phyloP scores from a whole-genome alignment of 2,888 invertebrate genomes.

The Lasioglossum lativentre region DNA sequence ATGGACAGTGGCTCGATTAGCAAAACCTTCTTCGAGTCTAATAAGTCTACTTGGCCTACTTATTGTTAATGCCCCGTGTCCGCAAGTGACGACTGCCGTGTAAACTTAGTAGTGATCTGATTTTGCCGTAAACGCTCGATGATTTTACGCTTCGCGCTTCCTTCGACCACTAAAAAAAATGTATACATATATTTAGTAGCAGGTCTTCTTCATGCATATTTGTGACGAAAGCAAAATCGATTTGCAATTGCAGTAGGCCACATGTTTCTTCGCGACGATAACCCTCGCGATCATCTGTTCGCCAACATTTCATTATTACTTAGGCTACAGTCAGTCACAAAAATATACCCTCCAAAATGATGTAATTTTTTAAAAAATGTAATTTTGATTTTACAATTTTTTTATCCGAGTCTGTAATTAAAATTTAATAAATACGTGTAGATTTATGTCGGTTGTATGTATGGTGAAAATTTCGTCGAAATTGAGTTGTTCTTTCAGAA shows the following conservation, averaged over 20 bases:
- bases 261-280: not conserved
- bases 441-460: too few species aligned
- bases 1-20: conserved; percentile 66
- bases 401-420: too few species aligned
- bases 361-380: too few species aligned
- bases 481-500: too few species aligned
- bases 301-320: not conserved
- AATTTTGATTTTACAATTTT: too few species aligned
- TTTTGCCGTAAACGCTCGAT: conserved; percentile 41
- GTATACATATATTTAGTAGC: not conserved
- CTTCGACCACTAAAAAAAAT: not conserved
- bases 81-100: conserved; percentile 54
- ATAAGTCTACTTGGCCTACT: conserved; percentile 71
- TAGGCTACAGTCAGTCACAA: too few species aligned
- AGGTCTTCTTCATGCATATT: not conserved
- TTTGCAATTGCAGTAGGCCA: not conserved
- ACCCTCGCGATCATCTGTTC: not conserved
- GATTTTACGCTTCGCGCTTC: not conserved
- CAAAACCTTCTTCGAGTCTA: conserved; percentile 62
- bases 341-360: too few species aligned
- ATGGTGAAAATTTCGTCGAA: too few species aligned
- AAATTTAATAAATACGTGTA: too few species aligned
- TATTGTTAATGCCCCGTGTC: conserved; percentile 67
- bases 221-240: not conserved
- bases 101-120: conserved; percentile 51